phyloP scores from a whole-genome alignment of 2,888 invertebrate genomes.

The Lithophane socia region DNA sequence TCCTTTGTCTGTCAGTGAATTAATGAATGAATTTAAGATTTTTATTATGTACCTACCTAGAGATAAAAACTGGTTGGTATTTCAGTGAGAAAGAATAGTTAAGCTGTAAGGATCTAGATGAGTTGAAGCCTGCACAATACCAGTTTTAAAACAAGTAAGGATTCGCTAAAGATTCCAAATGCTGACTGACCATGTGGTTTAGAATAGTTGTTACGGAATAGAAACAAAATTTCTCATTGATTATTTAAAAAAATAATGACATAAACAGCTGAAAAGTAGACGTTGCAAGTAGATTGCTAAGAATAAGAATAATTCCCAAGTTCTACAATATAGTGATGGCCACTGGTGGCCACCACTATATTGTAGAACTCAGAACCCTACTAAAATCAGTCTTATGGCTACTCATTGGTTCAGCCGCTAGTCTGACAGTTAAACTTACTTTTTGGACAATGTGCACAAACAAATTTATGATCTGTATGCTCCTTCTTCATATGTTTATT shows the following conservation, averaged over 20 bases:
- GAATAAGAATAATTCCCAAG: neutral
- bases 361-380: neutral
- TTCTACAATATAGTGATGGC: neutral
- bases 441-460: constrained; percentile 80
- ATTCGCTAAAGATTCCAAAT: neutral
- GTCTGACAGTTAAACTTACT: constrained; percentile 70
- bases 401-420: neutral
- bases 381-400: neutral
- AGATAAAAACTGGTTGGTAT: neutral
- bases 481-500: constrained; percentile 82
- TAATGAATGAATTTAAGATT: neutral
- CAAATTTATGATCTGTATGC: constrained; percentile 77
- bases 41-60: neutral
- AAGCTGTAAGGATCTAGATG: neutral
- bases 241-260: neutral
- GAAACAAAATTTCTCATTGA: neutral
- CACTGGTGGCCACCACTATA: neutral
- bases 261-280: neutral
- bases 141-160: neutral
- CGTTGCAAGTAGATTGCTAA: neutral
- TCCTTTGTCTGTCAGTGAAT: neutral
- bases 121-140: neutral
- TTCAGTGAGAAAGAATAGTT: neutral
- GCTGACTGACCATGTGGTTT: neutral
- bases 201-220: neutral